Evolutionary conservation across 2,888 invertebrate species (phyloP).

Genomic region (Syrphus vitripennis): DNA sequence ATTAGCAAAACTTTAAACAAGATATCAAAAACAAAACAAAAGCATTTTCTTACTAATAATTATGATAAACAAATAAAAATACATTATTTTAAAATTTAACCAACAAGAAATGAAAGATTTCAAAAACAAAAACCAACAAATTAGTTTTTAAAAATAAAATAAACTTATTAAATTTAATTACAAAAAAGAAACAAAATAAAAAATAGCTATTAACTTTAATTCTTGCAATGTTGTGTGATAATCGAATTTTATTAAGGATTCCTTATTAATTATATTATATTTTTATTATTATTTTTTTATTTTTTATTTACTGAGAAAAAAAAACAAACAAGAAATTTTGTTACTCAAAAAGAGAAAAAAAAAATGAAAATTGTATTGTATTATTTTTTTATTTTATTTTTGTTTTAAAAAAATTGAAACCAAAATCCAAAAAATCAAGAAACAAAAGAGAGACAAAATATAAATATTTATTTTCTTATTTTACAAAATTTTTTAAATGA

Average conservation of each 20-base stretch:
- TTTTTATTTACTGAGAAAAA: conserved; percentile 30
- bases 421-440: conserved; percentile 34
- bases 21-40: conserved; percentile 2
- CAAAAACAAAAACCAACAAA: conserved; percentile 48
- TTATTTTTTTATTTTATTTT: conserved; percentile 64
- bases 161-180: conserved; percentile 17
- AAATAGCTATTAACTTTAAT: conserved; percentile 62
- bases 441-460: conserved; percentile 58
- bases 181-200: not conserved
- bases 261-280: conserved; percentile 69
- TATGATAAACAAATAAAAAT: not conserved
- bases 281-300: conserved; percentile 61
- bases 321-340: conserved; percentile 36
- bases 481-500: conserved; percentile 44
- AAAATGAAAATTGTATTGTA: conserved; percentile 58
- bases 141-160: conserved; percentile 54
- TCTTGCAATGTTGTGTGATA: conserved; percentile 80
- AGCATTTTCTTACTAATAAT: conserved; percentile 53
- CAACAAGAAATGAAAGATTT: not conserved
- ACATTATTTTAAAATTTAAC: conserved; percentile 6
- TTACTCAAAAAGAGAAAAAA: conserved; percentile 30
- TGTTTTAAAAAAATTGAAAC: conserved; percentile 56
- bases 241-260: conserved; percentile 73
- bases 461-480: conserved; percentile 62
- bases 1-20: conserved; percentile 43